Evolutionary conservation across 2,113 vertebrate genomes (phyloP).

Genomic region (Osmerus eperlanus): DNA sequence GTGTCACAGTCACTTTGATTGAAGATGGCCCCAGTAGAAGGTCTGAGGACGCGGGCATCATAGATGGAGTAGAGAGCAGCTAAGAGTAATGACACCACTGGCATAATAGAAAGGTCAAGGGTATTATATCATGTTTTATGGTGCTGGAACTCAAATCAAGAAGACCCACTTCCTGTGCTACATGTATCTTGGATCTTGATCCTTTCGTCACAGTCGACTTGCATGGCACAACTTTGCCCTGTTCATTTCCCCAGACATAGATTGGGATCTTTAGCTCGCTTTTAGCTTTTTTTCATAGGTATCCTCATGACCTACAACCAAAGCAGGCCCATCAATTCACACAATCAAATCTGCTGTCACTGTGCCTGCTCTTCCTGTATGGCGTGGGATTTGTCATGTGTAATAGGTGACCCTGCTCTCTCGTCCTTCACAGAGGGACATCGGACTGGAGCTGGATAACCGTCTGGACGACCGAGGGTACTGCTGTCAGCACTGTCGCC

Average conservation of each 20-base stretch:
- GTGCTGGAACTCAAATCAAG: slow-evolving; percentile 55
- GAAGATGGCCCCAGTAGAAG: slow-evolving; percentile 37
- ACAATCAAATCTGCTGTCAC: slow-evolving; percentile 31
- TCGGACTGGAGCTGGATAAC: slow-evolving; percentile 86
- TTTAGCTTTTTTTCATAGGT: slow-evolving; percentile 47
- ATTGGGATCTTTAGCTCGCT: slow-evolving; percentile 41
- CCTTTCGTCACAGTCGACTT: slow-evolving; percentile 50
- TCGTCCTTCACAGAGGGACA: slow-evolving; percentile 79
- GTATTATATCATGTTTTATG: slow-evolving; percentile 61
- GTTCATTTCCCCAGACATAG: slow-evolving; percentile 40
- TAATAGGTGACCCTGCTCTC: neutral
- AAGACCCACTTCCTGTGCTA: slow-evolving; percentile 32
- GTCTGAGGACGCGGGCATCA: slow-evolving; percentile 37
- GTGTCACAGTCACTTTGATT: slow-evolving; percentile 58
- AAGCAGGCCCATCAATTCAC: slow-evolving; percentile 52
- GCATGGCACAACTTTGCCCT: slow-evolving; percentile 40
- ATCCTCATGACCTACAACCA: slow-evolving; percentile 36
- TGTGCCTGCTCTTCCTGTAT: slow-evolving; percentile 48
- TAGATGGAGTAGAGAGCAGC: slow-evolving; percentile 34
- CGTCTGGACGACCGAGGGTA: slow-evolving; percentile 86
- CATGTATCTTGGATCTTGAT: slow-evolving; percentile 38
- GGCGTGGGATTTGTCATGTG: slow-evolving; percentile 51
- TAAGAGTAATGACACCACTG: slow-evolving; percentile 31
- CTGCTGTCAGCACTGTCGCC: slow-evolving; percentile 89
- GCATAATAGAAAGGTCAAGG: slow-evolving; percentile 68